phyloP scores from a whole-genome alignment of 2,797 vertebrate genomes.

The Prionace glauca region DNA sequence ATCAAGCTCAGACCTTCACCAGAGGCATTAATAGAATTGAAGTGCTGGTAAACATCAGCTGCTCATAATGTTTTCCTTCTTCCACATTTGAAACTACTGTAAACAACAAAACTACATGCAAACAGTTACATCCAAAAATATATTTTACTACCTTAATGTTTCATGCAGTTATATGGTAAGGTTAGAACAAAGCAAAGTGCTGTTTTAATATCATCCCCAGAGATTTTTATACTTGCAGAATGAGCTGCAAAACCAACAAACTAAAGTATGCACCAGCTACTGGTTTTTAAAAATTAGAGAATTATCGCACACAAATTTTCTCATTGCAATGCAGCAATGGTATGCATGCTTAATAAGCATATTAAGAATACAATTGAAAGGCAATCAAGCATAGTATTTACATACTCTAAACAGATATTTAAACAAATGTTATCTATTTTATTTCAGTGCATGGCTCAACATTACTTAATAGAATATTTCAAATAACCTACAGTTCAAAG shows the following conservation, averaged over 20 bases:
- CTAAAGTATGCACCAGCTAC: no score
- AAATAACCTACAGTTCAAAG: neutral
- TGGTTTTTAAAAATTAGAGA: neutral
- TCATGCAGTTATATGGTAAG: neutral
- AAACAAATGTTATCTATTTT: neutral
- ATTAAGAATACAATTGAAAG: neutral
- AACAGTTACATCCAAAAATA: conserved; percentile 54
- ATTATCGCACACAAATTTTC: neutral
- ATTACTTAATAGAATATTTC: neutral
- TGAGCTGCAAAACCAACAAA: neutral
- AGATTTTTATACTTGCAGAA: neutral
- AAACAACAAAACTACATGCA: conserved; percentile 21
- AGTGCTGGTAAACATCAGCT: conserved; percentile 45
- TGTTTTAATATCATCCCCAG: neutral
- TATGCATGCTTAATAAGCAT: neutral
- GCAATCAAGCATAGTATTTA: neutral
- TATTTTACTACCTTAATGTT: conserved; percentile 44
- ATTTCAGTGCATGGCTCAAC: neutral
- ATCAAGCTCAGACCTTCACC: conserved; percentile 42
- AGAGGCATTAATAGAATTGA: conserved; percentile 39
- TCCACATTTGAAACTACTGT: conserved; percentile 44
- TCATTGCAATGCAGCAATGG: neutral
- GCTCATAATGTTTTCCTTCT: conserved; percentile 46
- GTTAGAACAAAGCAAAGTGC: conserved; percentile 40
- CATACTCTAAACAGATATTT: neutral